phyloP scores from a whole-genome alignment of 2,113 vertebrate species.

The Empidonax alnorum region DNA sequence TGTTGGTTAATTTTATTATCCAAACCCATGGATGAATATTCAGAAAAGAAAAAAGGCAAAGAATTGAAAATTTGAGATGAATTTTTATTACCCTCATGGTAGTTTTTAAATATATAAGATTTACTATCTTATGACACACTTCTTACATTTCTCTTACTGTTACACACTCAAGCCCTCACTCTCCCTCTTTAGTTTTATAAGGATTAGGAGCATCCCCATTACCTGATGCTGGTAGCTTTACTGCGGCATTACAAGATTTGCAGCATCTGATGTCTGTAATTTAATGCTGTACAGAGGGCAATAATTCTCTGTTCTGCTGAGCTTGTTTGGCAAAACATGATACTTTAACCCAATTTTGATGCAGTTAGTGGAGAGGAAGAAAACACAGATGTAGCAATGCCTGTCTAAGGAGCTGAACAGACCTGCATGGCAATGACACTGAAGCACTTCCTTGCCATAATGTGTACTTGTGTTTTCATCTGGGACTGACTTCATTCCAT shows the following conservation, averaged over 20 bases:
- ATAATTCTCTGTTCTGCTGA: neutral
- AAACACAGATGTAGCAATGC: neutral
- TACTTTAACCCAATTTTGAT: neutral
- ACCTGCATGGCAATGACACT: neutral
- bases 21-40: neutral
- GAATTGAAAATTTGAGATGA: neutral
- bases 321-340: neutral
- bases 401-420: neutral
- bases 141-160: neutral
- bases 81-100: neutral
- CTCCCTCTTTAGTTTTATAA: neutral
- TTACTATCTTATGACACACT: neutral
- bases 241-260: neutral
- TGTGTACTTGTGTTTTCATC: neutral
- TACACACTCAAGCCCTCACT: neutral
- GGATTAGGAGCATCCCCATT: neutral
- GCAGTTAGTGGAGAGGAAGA: neutral
- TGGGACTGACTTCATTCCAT: neutral
- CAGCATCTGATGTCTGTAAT: neutral
- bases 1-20: neutral
- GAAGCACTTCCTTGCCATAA: neutral
- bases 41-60: neutral
- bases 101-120: neutral
- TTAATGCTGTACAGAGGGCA: neutral
- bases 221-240: neutral